Evolutionary conservation across 2,113 vertebrate species (phyloP).

Genomic region (Cettia cetti): DNA sequence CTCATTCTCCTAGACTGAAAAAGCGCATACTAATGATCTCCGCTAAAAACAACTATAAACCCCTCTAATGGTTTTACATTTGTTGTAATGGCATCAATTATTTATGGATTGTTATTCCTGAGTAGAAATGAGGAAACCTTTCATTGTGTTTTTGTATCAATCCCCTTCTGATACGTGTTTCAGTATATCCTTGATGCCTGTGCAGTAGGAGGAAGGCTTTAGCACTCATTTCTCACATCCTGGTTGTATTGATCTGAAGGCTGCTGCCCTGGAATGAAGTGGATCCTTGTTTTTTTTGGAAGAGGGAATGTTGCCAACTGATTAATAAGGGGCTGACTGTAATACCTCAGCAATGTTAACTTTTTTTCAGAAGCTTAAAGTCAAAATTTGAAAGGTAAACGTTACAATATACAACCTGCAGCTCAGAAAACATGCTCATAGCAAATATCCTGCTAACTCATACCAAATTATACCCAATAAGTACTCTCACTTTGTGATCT

Average conservation of each 20-base stretch:
- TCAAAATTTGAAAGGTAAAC: neutral
- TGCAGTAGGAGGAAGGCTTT: neutral
- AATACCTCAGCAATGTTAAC: neutral
- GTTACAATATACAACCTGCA: neutral
- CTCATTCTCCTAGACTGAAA: neutral
- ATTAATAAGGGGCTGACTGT: conserved; percentile 14
- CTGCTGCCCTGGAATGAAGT: neutral
- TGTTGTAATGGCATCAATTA: neutral
- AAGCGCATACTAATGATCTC: neutral
- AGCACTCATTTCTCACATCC: neutral
- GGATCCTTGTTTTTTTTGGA: neutral
- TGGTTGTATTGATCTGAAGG: neutral
- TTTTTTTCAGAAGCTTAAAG: neutral
- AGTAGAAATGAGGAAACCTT: neutral
- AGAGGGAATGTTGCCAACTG: neutral
- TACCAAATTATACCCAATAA: neutral
- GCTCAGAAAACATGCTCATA: neutral
- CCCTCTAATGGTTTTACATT: neutral
- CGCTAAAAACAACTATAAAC: neutral
- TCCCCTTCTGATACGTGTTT: fast-evolving
- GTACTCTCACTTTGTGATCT: neutral
- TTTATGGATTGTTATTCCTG: neutral
- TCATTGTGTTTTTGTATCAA: neutral
- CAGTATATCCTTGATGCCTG: neutral
- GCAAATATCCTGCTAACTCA: neutral